A percentile compares a stretch with the other conserved stretches of the same genome.
Evolutionary conservation across 30 jellyfish, hydroid and myxozoan genomes (phyloP).

Genomic region (Mastigias papua): DNA sequence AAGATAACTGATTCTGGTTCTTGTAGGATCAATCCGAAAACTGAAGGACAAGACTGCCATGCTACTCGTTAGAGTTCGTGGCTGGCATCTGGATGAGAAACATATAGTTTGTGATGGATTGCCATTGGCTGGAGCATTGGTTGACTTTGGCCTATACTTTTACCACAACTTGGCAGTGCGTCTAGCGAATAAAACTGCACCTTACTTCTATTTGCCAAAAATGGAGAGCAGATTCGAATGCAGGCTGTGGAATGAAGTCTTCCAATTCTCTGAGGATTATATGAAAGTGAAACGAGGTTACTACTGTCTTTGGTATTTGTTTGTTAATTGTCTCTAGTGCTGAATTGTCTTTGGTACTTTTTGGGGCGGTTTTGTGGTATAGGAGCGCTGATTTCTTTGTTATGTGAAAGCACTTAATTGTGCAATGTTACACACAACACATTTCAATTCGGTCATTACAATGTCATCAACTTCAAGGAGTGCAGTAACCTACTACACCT

Average conservation of each 20-base stretch:
- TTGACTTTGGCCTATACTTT: constrained; percentile 88
- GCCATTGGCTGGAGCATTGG: constrained; percentile 91
- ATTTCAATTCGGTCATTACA: too few species aligned
- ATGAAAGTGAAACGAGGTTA: constrained; percentile 71
- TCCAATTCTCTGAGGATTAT: constrained; percentile 87
- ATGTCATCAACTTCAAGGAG: too few species aligned
- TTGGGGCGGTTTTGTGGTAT: too few species aligned
- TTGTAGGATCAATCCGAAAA: constrained; percentile 81
- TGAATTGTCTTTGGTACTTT: too few species aligned
- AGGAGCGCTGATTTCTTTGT: too few species aligned
- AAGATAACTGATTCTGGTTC: not conserved
- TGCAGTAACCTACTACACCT: too few species aligned
- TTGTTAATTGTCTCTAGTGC: too few species aligned
- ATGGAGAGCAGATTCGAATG: constrained; percentile 91
- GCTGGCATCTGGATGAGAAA: constrained; percentile 98
- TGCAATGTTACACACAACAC: too few species aligned
- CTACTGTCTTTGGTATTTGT: too few species aligned
- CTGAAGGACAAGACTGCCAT: constrained; percentile 84
- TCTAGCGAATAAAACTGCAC: constrained; percentile 79
- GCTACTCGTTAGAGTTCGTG: constrained; percentile 92
- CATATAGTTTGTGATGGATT: constrained; percentile 76
- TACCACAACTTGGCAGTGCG: constrained; percentile 80
- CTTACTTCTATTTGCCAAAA: constrained; percentile 88
- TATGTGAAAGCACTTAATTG: too few species aligned
- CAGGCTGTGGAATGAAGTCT: constrained; percentile 93